Conservation (phyloP, 2,888 invertebrate species). For the Caprella mutica region DNA sequence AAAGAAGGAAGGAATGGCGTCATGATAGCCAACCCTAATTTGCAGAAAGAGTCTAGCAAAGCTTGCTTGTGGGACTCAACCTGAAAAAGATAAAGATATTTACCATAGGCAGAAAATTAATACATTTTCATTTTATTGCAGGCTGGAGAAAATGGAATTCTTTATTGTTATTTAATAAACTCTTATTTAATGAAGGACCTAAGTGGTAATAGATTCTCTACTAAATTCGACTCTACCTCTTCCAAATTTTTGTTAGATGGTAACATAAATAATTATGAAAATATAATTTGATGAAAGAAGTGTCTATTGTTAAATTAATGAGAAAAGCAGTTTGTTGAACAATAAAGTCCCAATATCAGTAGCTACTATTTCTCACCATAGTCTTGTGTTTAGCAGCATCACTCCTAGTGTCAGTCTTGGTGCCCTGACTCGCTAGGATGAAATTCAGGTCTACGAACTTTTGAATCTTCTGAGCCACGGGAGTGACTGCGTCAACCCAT, state of each 20-base stretch:
- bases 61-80: slow-evolving; percentile 52
- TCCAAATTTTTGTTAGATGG: no score
- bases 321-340: neutral
- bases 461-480: slow-evolving; percentile 55
- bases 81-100: slow-evolving; percentile 8
- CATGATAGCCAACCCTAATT: slow-evolving; percentile 55
- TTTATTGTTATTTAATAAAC: no score
- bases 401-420: slow-evolving; percentile 67
- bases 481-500: slow-evolving; percentile 46
- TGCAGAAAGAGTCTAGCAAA: slow-evolving; percentile 65
- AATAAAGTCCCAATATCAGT: neutral
- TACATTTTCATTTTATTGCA: no score
- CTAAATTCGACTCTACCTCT: no score
- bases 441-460: slow-evolving; percentile 62
- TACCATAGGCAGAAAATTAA: neutral
- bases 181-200: no score
- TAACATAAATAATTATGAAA: no score
- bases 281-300: no score
- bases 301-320: neutral
- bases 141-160: no score
- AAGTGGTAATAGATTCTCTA: no score
- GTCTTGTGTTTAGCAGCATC: slow-evolving; percentile 73
- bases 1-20: neutral
- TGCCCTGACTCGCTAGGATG: slow-evolving; percentile 67
- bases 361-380: slow-evolving; percentile 45